A percentile compares a stretch with the other conserved stretches of the same genome.
Evolutionary conservation across 2,113 vertebrate species (phyloP).

Genomic region (Corythornis madagascariensis): DNA sequence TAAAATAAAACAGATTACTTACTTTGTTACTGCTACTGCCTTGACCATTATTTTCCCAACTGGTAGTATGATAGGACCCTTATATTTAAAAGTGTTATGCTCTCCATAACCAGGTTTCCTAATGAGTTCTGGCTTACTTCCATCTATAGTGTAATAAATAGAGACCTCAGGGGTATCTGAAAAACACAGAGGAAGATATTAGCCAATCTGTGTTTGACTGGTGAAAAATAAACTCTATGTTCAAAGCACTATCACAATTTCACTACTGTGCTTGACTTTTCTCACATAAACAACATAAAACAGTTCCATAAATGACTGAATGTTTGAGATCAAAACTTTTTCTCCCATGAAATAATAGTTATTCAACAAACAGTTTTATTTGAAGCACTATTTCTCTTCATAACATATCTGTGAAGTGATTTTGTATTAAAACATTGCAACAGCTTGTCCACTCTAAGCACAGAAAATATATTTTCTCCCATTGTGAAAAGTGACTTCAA

Average conservation of each 20-base stretch:
- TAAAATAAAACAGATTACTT: slow-evolving; percentile 22
- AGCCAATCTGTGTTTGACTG: neutral
- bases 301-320: neutral
- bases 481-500: neutral
- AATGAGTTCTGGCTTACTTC: slow-evolving; percentile 83
- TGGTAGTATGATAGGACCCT: slow-evolving; percentile 80
- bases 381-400: neutral
- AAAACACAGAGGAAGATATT: slow-evolving; percentile 39
- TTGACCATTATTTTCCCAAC: slow-evolving; percentile 85
- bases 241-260: neutral
- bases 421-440: neutral
- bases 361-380: neutral
- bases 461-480: neutral
- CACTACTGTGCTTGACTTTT: neutral
- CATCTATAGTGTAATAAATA: slow-evolving; percentile 91
- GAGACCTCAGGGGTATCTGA: slow-evolving; percentile 84
- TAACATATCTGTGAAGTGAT: neutral
- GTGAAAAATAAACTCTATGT: neutral
- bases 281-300: neutral
- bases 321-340: neutral
- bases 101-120: slow-evolving; percentile 71
- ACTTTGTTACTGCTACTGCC: slow-evolving; percentile 89
- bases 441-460: neutral
- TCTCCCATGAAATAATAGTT: neutral
- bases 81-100: slow-evolving; percentile 83